Evolutionary conservation across 2,797 vertebrate genomes (phyloP).

Genomic region (Trachurus trachurus): DNA sequence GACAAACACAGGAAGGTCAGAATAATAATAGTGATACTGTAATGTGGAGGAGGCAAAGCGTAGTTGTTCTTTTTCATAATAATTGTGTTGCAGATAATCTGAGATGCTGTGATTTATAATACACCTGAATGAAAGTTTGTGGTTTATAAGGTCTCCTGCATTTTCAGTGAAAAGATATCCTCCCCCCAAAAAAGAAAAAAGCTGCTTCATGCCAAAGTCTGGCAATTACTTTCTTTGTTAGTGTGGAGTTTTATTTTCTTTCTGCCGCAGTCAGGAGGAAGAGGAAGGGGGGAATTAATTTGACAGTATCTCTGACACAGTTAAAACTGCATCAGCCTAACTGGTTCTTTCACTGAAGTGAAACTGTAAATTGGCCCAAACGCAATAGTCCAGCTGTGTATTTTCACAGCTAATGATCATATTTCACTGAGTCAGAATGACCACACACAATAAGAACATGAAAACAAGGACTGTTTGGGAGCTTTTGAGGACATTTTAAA

Average conservation of each 20-base stretch:
- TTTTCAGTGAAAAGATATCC: slow-evolving; percentile 10
- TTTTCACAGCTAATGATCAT: slow-evolving; percentile 37
- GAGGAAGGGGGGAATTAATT: slow-evolving; percentile 16
- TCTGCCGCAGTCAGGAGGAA: slow-evolving; percentile 6
- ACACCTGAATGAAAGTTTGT: not conserved
- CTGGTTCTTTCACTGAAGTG: slow-evolving; percentile 30
- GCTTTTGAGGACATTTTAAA: slow-evolving; percentile 14
- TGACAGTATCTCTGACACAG: slow-evolving; percentile 43
- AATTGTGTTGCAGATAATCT: not conserved
- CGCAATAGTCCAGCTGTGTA: slow-evolving; percentile 1
- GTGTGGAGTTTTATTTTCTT: slow-evolving; percentile 17
- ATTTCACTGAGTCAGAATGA: slow-evolving; percentile 23
- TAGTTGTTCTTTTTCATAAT: not conserved
- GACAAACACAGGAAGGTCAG: not conserved
- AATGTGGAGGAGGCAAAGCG: not conserved
- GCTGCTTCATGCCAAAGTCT: not conserved
- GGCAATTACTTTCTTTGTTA: slow-evolving; percentile 12
- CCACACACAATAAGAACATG: not conserved
- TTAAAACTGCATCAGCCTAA: slow-evolving; percentile 36
- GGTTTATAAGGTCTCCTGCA: not conserved
- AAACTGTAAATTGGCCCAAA: slow-evolving; percentile 33
- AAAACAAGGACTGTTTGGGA: slow-evolving; percentile 1
- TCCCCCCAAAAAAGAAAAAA: not conserved
- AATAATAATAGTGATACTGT: not conserved
- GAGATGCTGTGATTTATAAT: not conserved